Percentiles rank a stretch among this genome's conserved stretches.
phyloP scores from a whole-genome alignment of 2,888 invertebrate genomes.

The Monochamus alternatus region DNA sequence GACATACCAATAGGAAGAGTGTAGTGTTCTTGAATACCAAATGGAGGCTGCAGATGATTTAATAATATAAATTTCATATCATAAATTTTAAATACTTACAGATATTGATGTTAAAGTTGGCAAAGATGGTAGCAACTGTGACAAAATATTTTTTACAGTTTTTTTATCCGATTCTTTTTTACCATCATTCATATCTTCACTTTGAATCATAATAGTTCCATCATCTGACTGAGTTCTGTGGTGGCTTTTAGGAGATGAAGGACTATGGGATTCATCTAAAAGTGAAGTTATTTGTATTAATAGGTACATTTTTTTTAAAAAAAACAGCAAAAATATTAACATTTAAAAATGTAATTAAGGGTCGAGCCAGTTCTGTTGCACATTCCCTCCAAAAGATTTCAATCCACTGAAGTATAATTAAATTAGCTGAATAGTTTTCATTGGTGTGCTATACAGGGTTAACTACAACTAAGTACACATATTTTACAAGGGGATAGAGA shows the following conservation, averaged over 20 bases:
- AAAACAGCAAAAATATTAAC: neutral
- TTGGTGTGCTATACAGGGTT: too few species aligned
- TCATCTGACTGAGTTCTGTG: slow-evolving; percentile 72
- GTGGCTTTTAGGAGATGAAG: slow-evolving; percentile 64
- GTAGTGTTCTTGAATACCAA: slow-evolving; percentile 81
- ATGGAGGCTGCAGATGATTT: slow-evolving; percentile 73
- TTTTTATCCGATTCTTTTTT: slow-evolving; percentile 74
- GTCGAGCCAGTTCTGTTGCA: too few species aligned
- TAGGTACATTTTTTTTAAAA: neutral
- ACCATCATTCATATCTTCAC: slow-evolving; percentile 63
- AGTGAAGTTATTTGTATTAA: slow-evolving; percentile 29
- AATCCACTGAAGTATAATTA: too few species aligned
- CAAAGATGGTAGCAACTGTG: slow-evolving; percentile 78
- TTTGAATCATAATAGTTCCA: slow-evolving; percentile 61
- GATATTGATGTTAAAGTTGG: slow-evolving; percentile 69
- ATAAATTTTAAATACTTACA: slow-evolving; percentile 59
- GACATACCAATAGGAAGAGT: slow-evolving; percentile 75
- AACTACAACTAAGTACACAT: too few species aligned
- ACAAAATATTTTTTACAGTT: slow-evolving; percentile 79
- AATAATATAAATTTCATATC: slow-evolving; percentile 5
- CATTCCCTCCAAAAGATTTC: too few species aligned
- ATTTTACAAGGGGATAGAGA: too few species aligned
- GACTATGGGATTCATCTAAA: slow-evolving; percentile 49
- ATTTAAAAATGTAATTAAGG: too few species aligned
- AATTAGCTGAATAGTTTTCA: too few species aligned